phyloP scores from a whole-genome alignment of 2,797 vertebrate genomes.

The Cheirogaleus major region DNA sequence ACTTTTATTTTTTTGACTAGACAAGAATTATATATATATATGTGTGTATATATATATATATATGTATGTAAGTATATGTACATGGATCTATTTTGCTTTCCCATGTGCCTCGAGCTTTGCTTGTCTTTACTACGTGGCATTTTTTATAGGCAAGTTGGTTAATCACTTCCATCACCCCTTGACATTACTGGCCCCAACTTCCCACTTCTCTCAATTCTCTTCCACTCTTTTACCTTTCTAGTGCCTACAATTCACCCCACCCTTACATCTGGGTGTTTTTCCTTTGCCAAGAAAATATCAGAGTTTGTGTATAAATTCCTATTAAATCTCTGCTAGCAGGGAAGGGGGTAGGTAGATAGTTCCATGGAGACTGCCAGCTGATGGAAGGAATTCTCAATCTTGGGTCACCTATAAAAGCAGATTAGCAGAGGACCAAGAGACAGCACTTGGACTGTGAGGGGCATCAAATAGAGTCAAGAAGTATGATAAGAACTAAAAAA shows the following conservation, averaged over 20 bases:
- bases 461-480: background rate
- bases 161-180: background rate
- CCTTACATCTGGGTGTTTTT: background rate
- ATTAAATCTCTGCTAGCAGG: conserved; percentile 10
- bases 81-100: background rate
- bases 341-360: background rate
- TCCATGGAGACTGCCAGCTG: background rate
- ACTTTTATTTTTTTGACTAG: background rate
- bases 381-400: background rate
- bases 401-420: background rate
- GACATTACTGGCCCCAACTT: background rate
- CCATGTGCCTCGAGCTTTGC: background rate
- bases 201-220: background rate
- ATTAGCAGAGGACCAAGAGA: background rate
- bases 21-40: background rate
- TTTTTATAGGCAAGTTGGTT: background rate
- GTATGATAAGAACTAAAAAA: background rate
- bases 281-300: background rate
- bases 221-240: background rate
- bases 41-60: no score
- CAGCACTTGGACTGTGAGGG: background rate
- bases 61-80: no score
- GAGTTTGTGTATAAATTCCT: background rate
- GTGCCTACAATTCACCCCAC: background rate
- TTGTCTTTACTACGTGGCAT: background rate